These are phyloP conservation scores for Tenodera sinensis DNA, from an alignment of 2,888 invertebrate species.

Conservation along the genomic window DNA sequence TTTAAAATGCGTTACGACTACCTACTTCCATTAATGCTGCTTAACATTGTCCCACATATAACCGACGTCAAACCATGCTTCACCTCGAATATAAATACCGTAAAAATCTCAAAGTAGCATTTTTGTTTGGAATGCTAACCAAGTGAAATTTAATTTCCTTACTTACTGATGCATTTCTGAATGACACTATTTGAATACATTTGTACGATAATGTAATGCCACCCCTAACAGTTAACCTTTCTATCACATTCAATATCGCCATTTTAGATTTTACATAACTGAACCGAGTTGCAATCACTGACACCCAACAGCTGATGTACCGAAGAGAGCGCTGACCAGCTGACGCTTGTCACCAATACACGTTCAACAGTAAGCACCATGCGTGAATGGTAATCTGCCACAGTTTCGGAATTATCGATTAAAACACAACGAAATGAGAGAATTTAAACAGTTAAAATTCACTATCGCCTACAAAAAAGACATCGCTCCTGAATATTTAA, in stretches of 20 bases:
- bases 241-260: neutral
- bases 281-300: too few relatives aligned
- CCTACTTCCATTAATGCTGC: neutral
- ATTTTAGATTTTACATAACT: neutral
- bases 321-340: too few relatives aligned
- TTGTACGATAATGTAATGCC: neutral
- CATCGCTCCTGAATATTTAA: too few relatives aligned
- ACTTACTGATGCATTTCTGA: constrained; percentile 8
- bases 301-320: too few relatives aligned
- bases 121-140: neutral
- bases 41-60: neutral
- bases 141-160: neutral
- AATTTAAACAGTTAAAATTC: too few relatives aligned
- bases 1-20: neutral
- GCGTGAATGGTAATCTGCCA: too few relatives aligned
- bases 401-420: too few relatives aligned
- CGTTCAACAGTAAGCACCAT: too few relatives aligned
- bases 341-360: too few relatives aligned
- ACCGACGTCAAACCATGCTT: neutral
- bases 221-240: neutral
- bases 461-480: too few relatives aligned
- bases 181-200: neutral
- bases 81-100: neutral
- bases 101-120: too few relatives aligned
- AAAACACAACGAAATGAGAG: too few relatives aligned